Percentiles rank a stretch among this genome's conserved stretches.
These are phyloP conservation scores for Anthopleura xanthogrammica DNA, from an alignment of 92 coral and sea anemone species.

Conservation along the genomic window DNA sequence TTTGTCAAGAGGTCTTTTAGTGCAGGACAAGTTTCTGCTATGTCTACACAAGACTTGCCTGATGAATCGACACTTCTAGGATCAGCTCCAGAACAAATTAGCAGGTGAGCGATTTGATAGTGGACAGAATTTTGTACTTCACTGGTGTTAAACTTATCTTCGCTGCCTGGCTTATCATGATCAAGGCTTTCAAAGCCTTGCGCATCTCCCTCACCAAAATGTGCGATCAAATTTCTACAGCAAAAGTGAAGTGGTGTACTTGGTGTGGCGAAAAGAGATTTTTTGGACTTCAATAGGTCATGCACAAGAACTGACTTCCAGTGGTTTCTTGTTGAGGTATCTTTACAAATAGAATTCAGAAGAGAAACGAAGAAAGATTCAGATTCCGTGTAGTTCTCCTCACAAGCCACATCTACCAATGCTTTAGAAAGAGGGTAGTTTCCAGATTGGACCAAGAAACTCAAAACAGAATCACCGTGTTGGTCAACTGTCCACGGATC, in stretches of 20 bases:
- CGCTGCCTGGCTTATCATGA: no score
- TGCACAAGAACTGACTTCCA: slow-evolving; percentile 8
- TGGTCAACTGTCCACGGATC: neutral
- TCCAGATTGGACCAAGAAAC: neutral
- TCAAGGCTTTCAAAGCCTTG: no score
- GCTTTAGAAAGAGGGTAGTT: slow-evolving; percentile 10
- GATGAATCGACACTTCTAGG: no score
- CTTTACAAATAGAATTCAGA: neutral
- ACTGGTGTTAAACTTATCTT: neutral
- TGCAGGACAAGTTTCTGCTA: slow-evolving; percentile 13
- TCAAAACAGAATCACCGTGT: neutral
- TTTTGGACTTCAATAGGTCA: neutral
- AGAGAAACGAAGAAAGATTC: neutral
- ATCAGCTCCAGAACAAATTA: no score
- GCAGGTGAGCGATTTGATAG: neutral
- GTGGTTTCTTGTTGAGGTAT: neutral
- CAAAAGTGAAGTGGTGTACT: slow-evolving; percentile 34
- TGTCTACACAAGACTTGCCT: neutral
- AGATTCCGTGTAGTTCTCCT: neutral
- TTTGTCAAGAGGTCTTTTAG: slow-evolving; percentile 22
- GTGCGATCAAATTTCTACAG: neutral
- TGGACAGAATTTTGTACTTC: neutral
- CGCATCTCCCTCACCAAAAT: no score
- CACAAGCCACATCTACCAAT: neutral
- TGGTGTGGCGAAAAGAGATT: neutral